Base-by-base conservation (phyloP, 2,797 vertebrate genomes). In the Lepilemur ruficaudatus region DNA sequence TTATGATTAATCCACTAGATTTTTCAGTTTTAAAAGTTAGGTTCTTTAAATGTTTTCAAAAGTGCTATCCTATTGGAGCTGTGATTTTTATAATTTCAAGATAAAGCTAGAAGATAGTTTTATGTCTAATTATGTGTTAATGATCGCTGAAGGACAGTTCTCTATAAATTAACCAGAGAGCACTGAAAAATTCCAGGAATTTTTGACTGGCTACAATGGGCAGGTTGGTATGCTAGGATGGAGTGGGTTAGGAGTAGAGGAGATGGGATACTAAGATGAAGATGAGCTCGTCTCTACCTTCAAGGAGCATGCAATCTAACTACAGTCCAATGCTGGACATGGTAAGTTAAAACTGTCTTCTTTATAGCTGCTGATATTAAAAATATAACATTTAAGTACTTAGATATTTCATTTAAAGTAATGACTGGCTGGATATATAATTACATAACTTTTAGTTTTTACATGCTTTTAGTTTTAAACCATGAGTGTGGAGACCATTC, bases 11-110 rank as follows among this genome's bases (percentile, higher is more conserved):
- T n/a, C 35, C 52, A 83, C 32, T 70, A 11, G 8, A 15, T 32
- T 41, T 92, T 93, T 96, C n/a, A 3, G 0, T 72, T 90, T 92
- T 43, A 59, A 75, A 93, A 84, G 41, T 94, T 38, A 78, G 30
- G 17, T 65, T 75, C 63, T 94, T 95, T 50, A 86, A 94, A 69
- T 91, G 32, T 78, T 97, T 92, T 92, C 67, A 48, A 32, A 96
- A 85, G 28, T 57, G 93, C 52, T 59, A 1, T 79, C 55, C 35
- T 69, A 0, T 75, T 63, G 57, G 57, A 89, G 35, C 70, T 93
- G 11, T 67, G 30, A 43, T 79, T 91, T 87, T 96, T 88, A 10
- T 18, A 90, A 72, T 67, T 91, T 57, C 57, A 85, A 73, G 38
- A 41, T 73, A 32, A 91, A 95, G 15, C 43, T 65, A 41, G 28